Conservation (phyloP, 2,797 vertebrate genomes). For the Ctenosaura bakeri region DNA sequence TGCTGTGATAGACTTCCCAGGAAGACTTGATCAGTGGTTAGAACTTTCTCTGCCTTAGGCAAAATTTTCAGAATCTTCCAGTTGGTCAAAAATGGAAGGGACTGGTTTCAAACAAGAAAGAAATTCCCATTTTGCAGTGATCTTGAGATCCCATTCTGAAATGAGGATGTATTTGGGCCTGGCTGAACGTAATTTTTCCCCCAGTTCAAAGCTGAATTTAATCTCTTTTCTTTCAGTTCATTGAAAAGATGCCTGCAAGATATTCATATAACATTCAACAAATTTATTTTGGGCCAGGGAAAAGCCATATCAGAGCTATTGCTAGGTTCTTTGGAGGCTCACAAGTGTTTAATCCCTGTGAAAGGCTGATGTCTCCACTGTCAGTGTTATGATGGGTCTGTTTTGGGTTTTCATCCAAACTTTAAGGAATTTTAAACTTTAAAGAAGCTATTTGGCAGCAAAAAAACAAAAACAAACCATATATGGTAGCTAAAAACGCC, state of each 20-base stretch:
- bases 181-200: neutral
- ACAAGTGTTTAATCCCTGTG: neutral
- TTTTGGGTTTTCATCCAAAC: too few species aligned
- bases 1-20: neutral
- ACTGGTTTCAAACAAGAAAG: neutral
- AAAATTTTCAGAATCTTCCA: neutral
- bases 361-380: too few species aligned
- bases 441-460: too few species aligned
- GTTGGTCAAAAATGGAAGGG: rapidly evolving
- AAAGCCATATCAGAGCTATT: neutral
- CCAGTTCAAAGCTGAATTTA: neutral
- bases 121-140: neutral
- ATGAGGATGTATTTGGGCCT: neutral
- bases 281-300: neutral
- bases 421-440: too few species aligned
- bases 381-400: too few species aligned
- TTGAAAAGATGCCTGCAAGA: neutral
- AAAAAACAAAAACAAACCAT: too few species aligned
- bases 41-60: neutral
- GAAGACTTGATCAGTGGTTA: neutral
- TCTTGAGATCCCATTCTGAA: neutral
- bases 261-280: neutral
- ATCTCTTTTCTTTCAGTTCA: neutral
- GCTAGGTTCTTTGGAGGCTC: neutral
- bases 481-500: too few species aligned